phyloP scores from a whole-genome alignment of 64 coral and sea anemone species.

The Pocillopora verrucosa region DNA sequence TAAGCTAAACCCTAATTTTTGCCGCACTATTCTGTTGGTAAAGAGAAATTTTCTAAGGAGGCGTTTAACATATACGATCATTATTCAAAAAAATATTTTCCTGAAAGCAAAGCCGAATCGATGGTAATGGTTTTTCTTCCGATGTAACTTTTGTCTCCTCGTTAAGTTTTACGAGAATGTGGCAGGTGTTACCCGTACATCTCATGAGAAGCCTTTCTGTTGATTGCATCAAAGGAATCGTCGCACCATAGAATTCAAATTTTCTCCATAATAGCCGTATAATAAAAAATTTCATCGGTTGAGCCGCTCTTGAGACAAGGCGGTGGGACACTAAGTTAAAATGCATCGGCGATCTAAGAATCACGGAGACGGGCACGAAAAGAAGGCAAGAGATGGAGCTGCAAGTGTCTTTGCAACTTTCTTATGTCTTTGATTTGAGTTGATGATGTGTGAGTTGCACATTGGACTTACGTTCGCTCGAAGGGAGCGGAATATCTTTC shows the following conservation, averaged over 20 bases:
- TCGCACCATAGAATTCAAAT: neutral
- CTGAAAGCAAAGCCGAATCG: too few species aligned
- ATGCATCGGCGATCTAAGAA: neutral
- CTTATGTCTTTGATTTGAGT: neutral
- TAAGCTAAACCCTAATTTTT: too few species aligned
- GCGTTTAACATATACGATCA: too few species aligned
- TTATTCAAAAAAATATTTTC: too few species aligned
- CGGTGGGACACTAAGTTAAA: neutral
- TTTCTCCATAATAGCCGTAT: neutral
- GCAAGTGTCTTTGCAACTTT: conserved; percentile 6
- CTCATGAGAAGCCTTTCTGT: too few species aligned
- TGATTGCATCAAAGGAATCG: too few species aligned
- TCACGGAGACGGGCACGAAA: neutral
- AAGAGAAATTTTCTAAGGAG: too few species aligned
- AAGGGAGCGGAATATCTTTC: neutral
- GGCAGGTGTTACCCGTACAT: too few species aligned
- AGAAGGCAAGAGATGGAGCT: neutral
- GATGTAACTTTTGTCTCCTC: too few species aligned
- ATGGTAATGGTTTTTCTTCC: too few species aligned
- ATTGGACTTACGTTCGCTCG: neutral
- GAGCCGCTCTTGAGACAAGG: neutral
- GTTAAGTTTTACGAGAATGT: too few species aligned
- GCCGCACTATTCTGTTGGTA: too few species aligned
- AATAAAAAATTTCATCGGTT: neutral
- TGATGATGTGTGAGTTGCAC: neutral